Conservation (phyloP, 2,888 invertebrate genomes). For the Myopa tessellatipennis region DNA sequence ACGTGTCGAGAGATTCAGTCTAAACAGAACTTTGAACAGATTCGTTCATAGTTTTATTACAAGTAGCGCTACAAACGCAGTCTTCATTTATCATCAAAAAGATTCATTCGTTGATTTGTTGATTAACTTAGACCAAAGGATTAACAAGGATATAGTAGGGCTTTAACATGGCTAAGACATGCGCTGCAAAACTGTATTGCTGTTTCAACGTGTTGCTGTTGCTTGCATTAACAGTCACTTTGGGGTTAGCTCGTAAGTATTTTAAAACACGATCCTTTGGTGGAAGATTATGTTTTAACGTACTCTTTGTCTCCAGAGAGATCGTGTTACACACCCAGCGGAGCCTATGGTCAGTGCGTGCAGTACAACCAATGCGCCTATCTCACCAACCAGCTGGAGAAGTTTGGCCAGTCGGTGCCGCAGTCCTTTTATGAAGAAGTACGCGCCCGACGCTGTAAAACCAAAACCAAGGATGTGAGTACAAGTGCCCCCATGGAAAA, state of each 20-base stretch:
- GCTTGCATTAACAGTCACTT: background rate
- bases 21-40: slow-evolving; percentile 10
- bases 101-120: background rate
- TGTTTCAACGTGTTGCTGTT: background rate
- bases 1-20: slow-evolving; percentile 1
- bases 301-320: slow-evolving; percentile 35
- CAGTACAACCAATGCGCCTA: slow-evolving; percentile 43
- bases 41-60: background rate
- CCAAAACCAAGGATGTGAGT: slow-evolving; percentile 7
- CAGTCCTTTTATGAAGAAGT: slow-evolving; percentile 38
- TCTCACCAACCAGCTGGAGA: slow-evolving; percentile 29
- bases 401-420: slow-evolving; percentile 41
- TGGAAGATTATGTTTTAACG: background rate
- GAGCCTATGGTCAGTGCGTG: slow-evolving; percentile 44
- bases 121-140: background rate
- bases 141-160: background rate
- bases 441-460: slow-evolving; percentile 14
- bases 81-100: background rate
- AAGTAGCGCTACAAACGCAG: background rate
- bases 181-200: background rate
- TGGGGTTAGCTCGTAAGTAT: slow-evolving; percentile 15
- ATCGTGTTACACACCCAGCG: slow-evolving; percentile 43
- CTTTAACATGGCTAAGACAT: background rate
- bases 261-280: background rate
- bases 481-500: too few relatives aligned